These are phyloP conservation scores for Myrmophylax atrothorax DNA, from an alignment of 2,113 vertebrate genomes.

Conservation along the genomic window DNA sequence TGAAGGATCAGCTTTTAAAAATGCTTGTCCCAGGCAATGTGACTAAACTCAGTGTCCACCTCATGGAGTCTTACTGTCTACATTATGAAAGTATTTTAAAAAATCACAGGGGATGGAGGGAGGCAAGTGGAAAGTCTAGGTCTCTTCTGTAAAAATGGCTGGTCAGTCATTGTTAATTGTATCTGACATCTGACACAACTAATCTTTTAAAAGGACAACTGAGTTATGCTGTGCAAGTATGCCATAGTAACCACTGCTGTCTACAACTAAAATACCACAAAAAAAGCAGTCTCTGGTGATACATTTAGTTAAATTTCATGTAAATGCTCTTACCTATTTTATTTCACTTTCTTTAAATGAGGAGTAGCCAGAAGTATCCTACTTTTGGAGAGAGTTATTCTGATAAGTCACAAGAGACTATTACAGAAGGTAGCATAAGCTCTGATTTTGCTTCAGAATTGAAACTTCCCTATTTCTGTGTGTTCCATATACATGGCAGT, in stretches of 20 bases:
- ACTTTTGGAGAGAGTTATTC: background rate
- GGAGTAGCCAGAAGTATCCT: background rate
- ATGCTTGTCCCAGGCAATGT: background rate
- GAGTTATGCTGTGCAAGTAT: background rate
- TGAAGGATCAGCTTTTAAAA: background rate
- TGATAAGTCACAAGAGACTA: background rate
- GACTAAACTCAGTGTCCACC: background rate
- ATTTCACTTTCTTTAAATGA: slow-evolving; percentile 11
- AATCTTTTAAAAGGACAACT: background rate
- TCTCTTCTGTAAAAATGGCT: background rate
- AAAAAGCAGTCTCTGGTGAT: background rate
- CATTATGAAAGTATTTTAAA: background rate
- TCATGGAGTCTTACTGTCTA: background rate
- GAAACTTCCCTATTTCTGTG: background rate
- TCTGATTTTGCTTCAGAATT: background rate
- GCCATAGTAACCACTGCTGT: background rate
- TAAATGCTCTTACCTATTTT: slow-evolving; percentile 16
- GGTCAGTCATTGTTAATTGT: background rate
- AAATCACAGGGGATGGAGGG: background rate
- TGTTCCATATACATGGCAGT: background rate
- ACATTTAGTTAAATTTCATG: background rate
- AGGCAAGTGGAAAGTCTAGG: background rate
- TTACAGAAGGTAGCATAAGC: background rate
- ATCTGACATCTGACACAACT: background rate
- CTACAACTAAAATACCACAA: background rate